phyloP scores from a whole-genome alignment of 1,140 invertebrate species.

The Sipha flava region DNA sequence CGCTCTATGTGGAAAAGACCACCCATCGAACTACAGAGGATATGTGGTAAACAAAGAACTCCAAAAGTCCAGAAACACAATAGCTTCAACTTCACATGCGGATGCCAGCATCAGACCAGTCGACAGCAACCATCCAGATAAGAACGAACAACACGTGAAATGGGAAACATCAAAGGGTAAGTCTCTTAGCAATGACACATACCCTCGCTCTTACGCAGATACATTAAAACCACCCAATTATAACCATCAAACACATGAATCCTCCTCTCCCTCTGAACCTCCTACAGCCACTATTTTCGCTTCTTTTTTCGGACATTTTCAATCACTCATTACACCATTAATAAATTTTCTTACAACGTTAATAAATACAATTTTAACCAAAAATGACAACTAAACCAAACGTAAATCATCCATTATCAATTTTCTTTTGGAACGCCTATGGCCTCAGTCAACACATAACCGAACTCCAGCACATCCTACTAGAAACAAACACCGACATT shows the following conservation, averaged over 20 bases:
- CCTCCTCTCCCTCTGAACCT: neutral
- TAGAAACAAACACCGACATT: constrained; percentile 35
- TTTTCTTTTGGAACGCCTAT: constrained; percentile 35
- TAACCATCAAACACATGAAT: neutral
- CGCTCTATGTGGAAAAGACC: constrained; percentile 40
- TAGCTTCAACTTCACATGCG: neutral
- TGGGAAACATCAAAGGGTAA: neutral
- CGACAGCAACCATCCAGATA: neutral
- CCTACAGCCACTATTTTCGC: neutral
- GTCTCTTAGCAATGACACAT: neutral
- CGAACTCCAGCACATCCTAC: constrained; percentile 35
- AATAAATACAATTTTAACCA: neutral
- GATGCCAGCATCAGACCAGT: neutral
- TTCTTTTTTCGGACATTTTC: neutral
- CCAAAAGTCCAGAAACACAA: neutral
- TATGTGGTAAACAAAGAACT: neutral
- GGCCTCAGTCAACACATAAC: constrained; percentile 33
- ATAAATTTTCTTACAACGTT: neutral
- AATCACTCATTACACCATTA: neutral
- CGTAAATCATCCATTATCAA: neutral
- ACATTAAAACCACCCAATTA: neutral
- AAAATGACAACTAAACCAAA: constrained; percentile 6
- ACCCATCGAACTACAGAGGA: constrained; percentile 42
- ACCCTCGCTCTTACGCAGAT: neutral
- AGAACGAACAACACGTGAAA: neutral